A percentile compares a stretch with the other conserved stretches of the same genome.
phyloP scores from a whole-genome alignment of 1,140 invertebrate genomes.

The Diprion similis region DNA sequence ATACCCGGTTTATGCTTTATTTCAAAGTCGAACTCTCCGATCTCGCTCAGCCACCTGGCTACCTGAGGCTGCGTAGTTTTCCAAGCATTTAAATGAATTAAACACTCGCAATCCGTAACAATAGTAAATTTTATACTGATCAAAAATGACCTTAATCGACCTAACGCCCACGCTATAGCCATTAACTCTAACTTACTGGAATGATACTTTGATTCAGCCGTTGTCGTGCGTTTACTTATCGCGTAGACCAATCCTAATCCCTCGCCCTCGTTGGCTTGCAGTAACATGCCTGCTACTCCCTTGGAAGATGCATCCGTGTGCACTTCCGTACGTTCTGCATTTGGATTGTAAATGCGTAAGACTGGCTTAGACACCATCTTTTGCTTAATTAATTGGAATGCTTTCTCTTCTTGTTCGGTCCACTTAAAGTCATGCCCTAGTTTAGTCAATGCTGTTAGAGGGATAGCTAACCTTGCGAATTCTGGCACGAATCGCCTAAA shows the following conservation, averaged over 20 bases:
- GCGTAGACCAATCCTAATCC: conserved; percentile 27
- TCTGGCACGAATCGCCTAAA: conserved; percentile 37
- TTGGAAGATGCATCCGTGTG: conserved; percentile 44
- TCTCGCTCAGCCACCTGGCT: conserved; percentile 14
- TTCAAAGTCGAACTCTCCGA: conserved; percentile 24
- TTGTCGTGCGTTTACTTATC: conserved; percentile 30
- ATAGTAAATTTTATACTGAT: conserved; percentile 28
- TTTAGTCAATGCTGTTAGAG: conserved; percentile 31
- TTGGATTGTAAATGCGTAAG: conserved; percentile 44
- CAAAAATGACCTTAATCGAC: conserved; percentile 27
- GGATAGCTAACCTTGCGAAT: conserved; percentile 34
- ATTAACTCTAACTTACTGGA: conserved; percentile 39
- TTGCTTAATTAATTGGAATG: conserved; percentile 34
- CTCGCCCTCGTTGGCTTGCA: conserved; percentile 29
- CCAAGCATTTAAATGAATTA: too few species aligned
- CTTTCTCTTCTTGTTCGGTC: conserved; percentile 25
- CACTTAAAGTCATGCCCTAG: conserved; percentile 32
- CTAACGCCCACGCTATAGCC: conserved; percentile 32
- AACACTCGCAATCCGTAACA: conserved; percentile 31
- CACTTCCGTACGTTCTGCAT: conserved; percentile 36
- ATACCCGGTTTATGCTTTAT: conserved; percentile 22
- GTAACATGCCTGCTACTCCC: conserved; percentile 36
- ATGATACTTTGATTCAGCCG: conserved; percentile 36
- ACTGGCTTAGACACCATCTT: conserved; percentile 36
- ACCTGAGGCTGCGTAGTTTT: conserved; percentile 22